Evolutionary conservation across 2,888 invertebrate species (phyloP).

Genomic region (Acrocera orbiculus): DNA sequence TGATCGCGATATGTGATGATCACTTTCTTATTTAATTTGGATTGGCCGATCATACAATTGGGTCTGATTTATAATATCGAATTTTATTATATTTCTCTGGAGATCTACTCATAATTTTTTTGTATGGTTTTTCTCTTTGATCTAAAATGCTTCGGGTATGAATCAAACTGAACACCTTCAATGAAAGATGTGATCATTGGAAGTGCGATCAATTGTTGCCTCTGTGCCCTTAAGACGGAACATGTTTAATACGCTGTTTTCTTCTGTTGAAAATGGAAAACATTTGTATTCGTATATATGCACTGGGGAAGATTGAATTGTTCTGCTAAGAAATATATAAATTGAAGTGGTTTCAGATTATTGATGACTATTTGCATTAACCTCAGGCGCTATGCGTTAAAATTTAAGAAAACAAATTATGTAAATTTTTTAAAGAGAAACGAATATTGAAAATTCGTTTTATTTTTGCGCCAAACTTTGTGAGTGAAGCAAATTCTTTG

Average conservation of each 20-base stretch:
- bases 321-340: slow-evolving; percentile 3
- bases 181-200: too few species aligned
- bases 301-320: slow-evolving; percentile 1
- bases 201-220: too few species aligned
- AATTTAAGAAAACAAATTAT: neutral
- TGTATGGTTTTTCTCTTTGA: neutral
- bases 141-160: neutral
- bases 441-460: too few species aligned
- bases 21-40: slow-evolving; percentile 7
- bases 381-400: neutral
- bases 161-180: slow-evolving; percentile 1
- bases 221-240: slow-evolving; percentile 3
- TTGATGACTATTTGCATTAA: slow-evolving; percentile 5
- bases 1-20: slow-evolving; percentile 6
- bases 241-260: slow-evolving; percentile 1
- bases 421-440: neutral
- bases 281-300: neutral
- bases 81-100: slow-evolving; percentile 3
- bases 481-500: too few species aligned
- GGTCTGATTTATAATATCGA: slow-evolving; percentile 3
- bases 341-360: slow-evolving; percentile 3
- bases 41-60: slow-evolving; percentile 6
- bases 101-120: slow-evolving; percentile 1
- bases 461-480: too few species aligned
- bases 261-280: neutral